Percentiles rank a stretch among this genome's conserved stretches.
Conservation (phyloP, 2,797 vertebrate genomes). For the Mallotus villosus region DNA sequence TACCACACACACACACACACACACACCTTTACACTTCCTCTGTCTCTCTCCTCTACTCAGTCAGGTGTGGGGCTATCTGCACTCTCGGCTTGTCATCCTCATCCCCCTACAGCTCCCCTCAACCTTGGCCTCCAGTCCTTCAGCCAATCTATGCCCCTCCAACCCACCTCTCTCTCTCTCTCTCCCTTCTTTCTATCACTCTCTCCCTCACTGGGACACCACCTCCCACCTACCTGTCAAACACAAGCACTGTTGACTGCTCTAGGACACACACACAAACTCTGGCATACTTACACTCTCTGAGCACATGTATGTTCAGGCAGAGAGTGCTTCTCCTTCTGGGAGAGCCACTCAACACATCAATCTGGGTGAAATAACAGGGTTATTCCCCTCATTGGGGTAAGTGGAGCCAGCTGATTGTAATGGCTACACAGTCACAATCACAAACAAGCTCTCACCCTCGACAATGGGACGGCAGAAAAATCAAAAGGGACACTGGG, state of each 20-base stretch:
- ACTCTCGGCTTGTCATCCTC: background rate
- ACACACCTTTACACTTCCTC: too few relatives aligned
- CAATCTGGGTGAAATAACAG: conserved; percentile 32
- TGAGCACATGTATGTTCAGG: background rate
- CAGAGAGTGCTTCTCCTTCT: conserved; percentile 22
- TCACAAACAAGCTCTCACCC: conserved; percentile 10
- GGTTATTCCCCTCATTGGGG: background rate
- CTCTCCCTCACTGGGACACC: conserved; percentile 36
- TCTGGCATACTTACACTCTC: background rate
- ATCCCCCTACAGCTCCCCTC: background rate
- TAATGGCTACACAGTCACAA: conserved; percentile 24
- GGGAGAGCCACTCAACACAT: conserved; percentile 46
- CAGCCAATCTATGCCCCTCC: background rate
- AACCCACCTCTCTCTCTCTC: background rate
- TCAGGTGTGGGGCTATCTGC: conserved; percentile 2
- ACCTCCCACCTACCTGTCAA: background rate
- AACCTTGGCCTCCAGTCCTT: background rate
- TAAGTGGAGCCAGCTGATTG: conserved; percentile 32
- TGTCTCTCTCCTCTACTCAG: background rate
- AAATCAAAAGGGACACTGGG: too few relatives aligned
- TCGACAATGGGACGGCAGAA: background rate
- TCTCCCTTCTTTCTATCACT: background rate
- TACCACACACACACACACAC: too few relatives aligned
- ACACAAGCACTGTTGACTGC: background rate
- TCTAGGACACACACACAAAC: conserved; percentile 12